A percentile compares a stretch with the other conserved stretches of the same genome.
Conservation (phyloP, 2,797 vertebrate genomes). For the Pantherophis vulpinus region DNA sequence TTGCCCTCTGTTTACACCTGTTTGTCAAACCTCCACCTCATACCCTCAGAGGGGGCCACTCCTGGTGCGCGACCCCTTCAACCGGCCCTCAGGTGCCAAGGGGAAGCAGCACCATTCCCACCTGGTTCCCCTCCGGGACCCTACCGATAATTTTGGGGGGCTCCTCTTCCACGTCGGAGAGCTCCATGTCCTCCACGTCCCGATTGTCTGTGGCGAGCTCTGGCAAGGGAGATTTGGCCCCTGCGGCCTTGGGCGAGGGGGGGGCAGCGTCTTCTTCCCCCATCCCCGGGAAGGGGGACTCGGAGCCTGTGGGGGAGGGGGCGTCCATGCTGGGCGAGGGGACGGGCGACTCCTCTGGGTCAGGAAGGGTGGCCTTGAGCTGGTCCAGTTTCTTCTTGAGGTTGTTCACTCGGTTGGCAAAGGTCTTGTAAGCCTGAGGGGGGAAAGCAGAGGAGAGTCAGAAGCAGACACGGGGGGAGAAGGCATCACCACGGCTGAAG, state of each 20-base stretch:
- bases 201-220: conserved; percentile 79
- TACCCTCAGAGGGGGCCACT: neutral
- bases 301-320: conserved; percentile 91
- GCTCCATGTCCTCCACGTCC: conserved; percentile 92
- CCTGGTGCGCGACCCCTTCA: neutral
- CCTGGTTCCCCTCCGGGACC: neutral
- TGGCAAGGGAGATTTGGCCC: conserved; percentile 70
- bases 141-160: conserved; percentile 77
- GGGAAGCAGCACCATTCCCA: neutral
- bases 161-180: conserved; percentile 89
- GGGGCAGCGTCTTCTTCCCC: conserved; percentile 64
- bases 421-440: conserved; percentile 91
- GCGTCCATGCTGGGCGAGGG: conserved; percentile 93
- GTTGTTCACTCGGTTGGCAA: conserved; percentile 90
- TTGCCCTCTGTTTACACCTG: neutral
- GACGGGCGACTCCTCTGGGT: conserved; percentile 90
- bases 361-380: conserved; percentile 87
- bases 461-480: too few relatives aligned
- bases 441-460: neutral
- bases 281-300: conserved; percentile 87
- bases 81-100: rapidly evolving
- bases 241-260: conserved; percentile 48
- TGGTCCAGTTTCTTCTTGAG: conserved; percentile 95
- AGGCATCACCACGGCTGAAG: neutral
- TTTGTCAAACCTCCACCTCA: neutral